phyloP scores from a whole-genome alignment of 2,113 vertebrate genomes.

The Pardalotus punctatus region DNA sequence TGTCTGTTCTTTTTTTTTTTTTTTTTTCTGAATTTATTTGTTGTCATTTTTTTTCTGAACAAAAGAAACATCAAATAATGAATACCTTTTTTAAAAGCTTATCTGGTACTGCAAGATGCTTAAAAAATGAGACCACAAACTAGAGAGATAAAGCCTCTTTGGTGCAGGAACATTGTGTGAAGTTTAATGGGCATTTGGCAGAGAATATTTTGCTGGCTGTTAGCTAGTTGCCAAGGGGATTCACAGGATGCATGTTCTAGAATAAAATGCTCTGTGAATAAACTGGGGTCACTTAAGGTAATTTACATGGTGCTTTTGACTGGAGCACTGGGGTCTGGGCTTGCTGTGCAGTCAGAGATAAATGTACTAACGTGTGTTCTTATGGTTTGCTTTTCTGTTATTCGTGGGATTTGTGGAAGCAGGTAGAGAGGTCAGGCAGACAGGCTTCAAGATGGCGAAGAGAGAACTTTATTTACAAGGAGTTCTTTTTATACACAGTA shows the following conservation, averaged over 20 bases:
- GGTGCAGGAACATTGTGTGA: slow-evolving; percentile 25
- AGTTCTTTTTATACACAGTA: too few species aligned
- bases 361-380: not conserved
- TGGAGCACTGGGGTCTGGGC: not conserved
- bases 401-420: too few species aligned
- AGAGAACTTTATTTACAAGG: too few species aligned
- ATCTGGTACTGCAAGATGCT: slow-evolving; percentile 52
- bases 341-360: not conserved
- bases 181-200: slow-evolving; percentile 60
- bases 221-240: slow-evolving; percentile 49
- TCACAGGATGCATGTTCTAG: slow-evolving; percentile 32
- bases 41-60: slow-evolving; percentile 42
- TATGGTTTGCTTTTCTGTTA: too few species aligned
- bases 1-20: not conserved
- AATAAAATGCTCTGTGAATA: slow-evolving; percentile 33
- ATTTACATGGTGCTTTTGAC: not conserved
- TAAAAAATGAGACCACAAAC: slow-evolving; percentile 24
- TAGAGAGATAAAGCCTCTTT: slow-evolving; percentile 52
- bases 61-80: slow-evolving; percentile 45
- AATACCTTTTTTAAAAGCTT: slow-evolving; percentile 36
- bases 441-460: too few species aligned
- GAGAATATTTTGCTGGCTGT: slow-evolving; percentile 34
- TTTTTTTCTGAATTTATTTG: not conserved
- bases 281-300: slow-evolving; percentile 31
- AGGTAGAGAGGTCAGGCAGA: too few species aligned